A percentile compares a stretch with the other conserved stretches of the same genome.
Conservation (phyloP, 1,140 invertebrate genomes). For the Neodiprion fabricii region DNA sequence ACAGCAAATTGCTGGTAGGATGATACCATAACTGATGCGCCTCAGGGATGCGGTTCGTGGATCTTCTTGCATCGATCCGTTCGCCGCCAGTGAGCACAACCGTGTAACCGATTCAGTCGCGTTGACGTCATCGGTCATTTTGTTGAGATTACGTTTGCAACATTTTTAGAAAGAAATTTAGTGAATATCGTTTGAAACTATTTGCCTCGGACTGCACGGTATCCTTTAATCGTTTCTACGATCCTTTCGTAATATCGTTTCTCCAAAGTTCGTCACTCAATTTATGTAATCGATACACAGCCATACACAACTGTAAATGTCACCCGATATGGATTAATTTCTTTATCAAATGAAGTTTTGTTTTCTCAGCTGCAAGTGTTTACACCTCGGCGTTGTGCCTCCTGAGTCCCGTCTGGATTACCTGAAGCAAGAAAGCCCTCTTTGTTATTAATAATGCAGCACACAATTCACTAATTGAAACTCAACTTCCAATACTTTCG, state of each 20-base stretch:
- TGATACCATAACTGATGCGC: conserved; percentile 73
- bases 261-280: too few species aligned
- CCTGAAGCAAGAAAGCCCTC: background rate
- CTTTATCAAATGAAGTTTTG: background rate
- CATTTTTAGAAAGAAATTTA: background rate
- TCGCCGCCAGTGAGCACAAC: conserved; percentile 40
- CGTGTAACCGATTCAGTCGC: conserved; percentile 34
- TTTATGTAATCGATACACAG: too few species aligned
- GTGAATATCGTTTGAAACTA: background rate
- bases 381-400: background rate
- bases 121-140: conserved; percentile 42
- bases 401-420: background rate
- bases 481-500: too few species aligned
- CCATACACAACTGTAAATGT: too few species aligned
- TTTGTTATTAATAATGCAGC: background rate
- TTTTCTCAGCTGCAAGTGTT: background rate
- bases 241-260: too few species aligned
- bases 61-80: conserved; percentile 59
- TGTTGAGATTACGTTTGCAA: conserved; percentile 17
- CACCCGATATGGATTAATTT: background rate
- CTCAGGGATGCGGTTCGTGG: conserved; percentile 67
- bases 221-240: too few species aligned
- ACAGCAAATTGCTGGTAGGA: conserved; percentile 73
- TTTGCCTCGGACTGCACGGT: background rate
- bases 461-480: too few species aligned